Evolutionary conservation across 2,113 vertebrate species (phyloP).

Genomic region (Vulpes vulpes): DNA sequence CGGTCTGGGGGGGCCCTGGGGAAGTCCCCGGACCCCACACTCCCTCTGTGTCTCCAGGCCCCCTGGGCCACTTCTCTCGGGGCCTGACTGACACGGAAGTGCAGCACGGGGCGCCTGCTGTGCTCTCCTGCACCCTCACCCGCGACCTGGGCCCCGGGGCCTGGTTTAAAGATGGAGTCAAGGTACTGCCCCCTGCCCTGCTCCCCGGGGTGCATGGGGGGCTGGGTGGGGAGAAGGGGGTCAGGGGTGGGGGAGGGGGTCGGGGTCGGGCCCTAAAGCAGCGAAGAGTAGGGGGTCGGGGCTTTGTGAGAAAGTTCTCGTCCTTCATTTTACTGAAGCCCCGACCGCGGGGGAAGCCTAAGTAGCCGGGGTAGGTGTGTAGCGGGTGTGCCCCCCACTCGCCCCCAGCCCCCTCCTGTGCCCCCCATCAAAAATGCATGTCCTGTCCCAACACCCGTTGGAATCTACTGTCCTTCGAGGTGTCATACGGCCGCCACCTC

Average conservation of each 20-base stretch:
- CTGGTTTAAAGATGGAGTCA: conserved; percentile 93
- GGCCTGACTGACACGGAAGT: conserved; percentile 88
- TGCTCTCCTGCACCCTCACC: conserved; percentile 90
- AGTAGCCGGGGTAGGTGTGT: not conserved
- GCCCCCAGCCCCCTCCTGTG: not conserved
- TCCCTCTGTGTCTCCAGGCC: conserved; percentile 81
- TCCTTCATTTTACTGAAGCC: not conserved
- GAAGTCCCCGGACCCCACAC: not conserved
- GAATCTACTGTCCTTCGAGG: not conserved
- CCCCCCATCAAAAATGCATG: not conserved
- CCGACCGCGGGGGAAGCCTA: not conserved
- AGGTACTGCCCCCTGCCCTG: conserved; percentile 85
- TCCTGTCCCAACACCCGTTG: not conserved
- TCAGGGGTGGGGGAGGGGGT: too few species aligned
- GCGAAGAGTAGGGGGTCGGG: too few species aligned
- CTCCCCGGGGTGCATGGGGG: not conserved
- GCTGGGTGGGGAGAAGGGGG: too few species aligned
- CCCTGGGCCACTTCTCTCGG: conserved; percentile 87
- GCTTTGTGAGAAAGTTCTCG: too few species aligned
- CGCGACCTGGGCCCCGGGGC: conserved; percentile 87
- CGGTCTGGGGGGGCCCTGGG: not conserved
- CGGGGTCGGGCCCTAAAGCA: too few species aligned
- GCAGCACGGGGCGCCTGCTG: conserved; percentile 86
- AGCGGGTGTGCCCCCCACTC: too few species aligned
- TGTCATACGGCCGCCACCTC: fast-evolving